Evolutionary conservation across 30 jellyfish, hydroid and myxozoan genomes (phyloP).

Genomic region (Hydractinia echinata): DNA sequence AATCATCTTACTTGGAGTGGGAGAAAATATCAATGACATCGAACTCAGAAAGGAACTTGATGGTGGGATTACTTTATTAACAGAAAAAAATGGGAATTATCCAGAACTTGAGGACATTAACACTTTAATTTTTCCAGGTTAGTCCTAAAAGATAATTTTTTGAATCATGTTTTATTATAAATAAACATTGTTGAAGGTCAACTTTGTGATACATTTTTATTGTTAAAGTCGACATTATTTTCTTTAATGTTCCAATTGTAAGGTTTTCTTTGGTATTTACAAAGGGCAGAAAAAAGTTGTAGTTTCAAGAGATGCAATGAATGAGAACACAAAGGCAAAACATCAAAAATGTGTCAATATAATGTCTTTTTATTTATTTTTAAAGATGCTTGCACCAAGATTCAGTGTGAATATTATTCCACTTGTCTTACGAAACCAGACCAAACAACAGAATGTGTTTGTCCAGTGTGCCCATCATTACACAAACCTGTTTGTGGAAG

Average conservation of each 20-base stretch:
- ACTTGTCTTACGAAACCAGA: conserved; percentile 36
- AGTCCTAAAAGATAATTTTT: no score
- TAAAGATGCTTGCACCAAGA: conserved; percentile 27
- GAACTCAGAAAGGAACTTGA: conserved; percentile 11
- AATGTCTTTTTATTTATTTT: no score
- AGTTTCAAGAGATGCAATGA: no score
- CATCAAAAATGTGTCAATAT: no score
- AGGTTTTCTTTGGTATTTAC: no score
- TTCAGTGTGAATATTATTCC: conserved; percentile 35
- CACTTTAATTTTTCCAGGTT: conserved; percentile 26
- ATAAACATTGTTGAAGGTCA: no score
- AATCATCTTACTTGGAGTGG: conserved; percentile 22
- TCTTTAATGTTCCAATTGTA: no score
- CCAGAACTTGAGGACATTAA: conserved; percentile 13
- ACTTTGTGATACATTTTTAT: no score
- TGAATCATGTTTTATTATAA: no score
- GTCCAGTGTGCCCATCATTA: conserved; percentile 46
- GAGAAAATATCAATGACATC: neutral
- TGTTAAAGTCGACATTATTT: no score
- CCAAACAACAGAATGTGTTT: conserved; percentile 56
- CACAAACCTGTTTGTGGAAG: conserved; percentile 85
- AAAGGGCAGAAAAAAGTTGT: no score
- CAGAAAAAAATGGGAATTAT: neutral
- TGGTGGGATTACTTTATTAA: neutral
- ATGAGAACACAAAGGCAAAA: no score